phyloP scores from a whole-genome alignment of 2,113 vertebrate genomes.

The Hylia prasina region DNA sequence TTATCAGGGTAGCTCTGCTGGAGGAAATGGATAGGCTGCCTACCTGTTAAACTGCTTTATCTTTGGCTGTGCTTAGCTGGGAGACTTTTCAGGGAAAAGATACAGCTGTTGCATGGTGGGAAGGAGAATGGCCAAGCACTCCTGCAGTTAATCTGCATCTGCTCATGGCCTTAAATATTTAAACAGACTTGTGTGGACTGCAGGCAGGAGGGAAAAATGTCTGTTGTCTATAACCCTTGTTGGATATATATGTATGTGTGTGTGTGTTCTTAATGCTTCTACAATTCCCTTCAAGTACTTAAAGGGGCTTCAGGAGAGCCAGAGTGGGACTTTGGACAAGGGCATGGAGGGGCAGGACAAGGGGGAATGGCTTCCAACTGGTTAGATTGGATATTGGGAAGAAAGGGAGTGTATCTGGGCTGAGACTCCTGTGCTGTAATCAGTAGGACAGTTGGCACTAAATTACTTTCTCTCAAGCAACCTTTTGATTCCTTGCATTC shows the following conservation, averaged over 20 bases:
- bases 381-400: not conserved
- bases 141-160: not conserved
- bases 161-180: not conserved
- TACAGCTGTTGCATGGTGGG: accelerated
- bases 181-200: not conserved
- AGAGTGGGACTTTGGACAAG: not conserved
- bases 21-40: not conserved
- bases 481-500: not conserved
- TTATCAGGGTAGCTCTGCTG: not conserved
- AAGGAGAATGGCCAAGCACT: not conserved
- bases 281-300: not conserved
- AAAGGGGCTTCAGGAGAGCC: not conserved
- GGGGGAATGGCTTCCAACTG: not conserved
- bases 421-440: not conserved
- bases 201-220: not conserved
- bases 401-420: not conserved
- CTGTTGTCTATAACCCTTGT: not conserved
- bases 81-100: not conserved
- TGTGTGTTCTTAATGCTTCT: not conserved
- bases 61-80: not conserved
- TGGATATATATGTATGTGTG: not conserved
- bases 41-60: not conserved
- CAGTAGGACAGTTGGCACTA: not conserved
- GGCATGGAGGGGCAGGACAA: not conserved
- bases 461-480: not conserved